Base-by-base conservation (phyloP, 2,888 invertebrate genomes). In the Drosophila melanosoma region DNA sequence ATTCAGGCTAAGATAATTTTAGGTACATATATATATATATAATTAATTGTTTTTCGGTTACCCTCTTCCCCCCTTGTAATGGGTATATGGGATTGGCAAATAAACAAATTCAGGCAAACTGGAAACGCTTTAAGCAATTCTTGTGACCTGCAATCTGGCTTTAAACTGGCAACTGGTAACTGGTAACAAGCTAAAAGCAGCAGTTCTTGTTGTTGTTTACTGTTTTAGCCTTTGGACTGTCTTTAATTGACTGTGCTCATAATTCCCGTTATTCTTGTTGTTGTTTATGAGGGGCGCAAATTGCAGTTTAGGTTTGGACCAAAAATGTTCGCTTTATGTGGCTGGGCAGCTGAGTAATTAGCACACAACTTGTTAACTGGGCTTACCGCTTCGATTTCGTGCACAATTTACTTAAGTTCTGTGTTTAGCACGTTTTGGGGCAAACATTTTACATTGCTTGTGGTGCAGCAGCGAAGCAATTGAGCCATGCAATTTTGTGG, bases 321-420 rank as follows among this genome's bases (percentile, higher is more conserved):
- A 56, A 56, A 36, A 61, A 10, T 45, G 57, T 35, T 40, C 53
- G 64, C 62, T 57, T 63, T 59, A 51, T 70, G 70, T 59, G 61
- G 60, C 61, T 54, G 59, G 66, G 57, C 63, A 61, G 56, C 52
- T 68, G 72, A 52, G 72, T 65, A 78, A 66, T 79, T 68, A 68
- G 60, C 76, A 63, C 67, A 68, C 70, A 70, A 53, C 62, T 63
- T 71, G 77, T 64, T 75, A 75, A 75, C 79, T 51, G 58, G 52
- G 48, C 36, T 51, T 7, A 56, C 4, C 2, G 51, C 49, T 64
- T 20, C 33, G 61, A 70, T 66, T 68, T 74, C 60, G 60, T 69
- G 76, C 69, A 32, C 59, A 70, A 74, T 68, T 70, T 45, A 26
- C 52, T 45, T 65, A 69, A 45, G 69, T 69, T 59, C 54, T 49